Conservation (phyloP, 2,888 invertebrate genomes). For the Arge pagana region DNA sequence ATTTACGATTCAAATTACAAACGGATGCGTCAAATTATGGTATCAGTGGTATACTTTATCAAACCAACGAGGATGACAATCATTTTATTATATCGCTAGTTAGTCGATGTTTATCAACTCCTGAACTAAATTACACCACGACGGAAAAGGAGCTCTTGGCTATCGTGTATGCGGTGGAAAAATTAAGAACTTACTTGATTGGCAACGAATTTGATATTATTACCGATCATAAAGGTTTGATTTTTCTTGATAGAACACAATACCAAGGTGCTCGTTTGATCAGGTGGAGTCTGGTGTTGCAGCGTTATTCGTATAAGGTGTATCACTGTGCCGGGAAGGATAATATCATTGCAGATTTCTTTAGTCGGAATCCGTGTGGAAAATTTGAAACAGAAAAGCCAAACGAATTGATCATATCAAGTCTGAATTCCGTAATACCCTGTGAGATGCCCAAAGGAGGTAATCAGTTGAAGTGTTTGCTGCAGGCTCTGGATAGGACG, state of each 20-base stretch:
- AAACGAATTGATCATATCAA: slow-evolving; percentile 13
- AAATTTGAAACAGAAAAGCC: slow-evolving; percentile 19
- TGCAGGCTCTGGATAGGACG: no score
- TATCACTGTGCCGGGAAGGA: slow-evolving; percentile 26
- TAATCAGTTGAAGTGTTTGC: no score
- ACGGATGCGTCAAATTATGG: slow-evolving; percentile 30
- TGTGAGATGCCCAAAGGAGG: no score
- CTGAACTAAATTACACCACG: slow-evolving; percentile 33
- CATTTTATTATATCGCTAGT: slow-evolving; percentile 30
- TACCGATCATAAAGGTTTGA: slow-evolving; percentile 23
- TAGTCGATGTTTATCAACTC: slow-evolving; percentile 30
- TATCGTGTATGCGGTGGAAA: slow-evolving; percentile 20
- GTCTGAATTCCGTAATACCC: no score
- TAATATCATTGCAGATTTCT: slow-evolving; percentile 28
- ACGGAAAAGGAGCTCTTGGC: slow-evolving; percentile 34
- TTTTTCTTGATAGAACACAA: slow-evolving; percentile 18
- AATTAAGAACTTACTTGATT: slow-evolving; percentile 19
- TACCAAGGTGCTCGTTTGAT: slow-evolving; percentile 23
- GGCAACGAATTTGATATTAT: slow-evolving; percentile 20
- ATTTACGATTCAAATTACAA: slow-evolving; percentile 27
- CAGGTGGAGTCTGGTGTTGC: slow-evolving; percentile 27
- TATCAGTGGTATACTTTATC: slow-evolving; percentile 32
- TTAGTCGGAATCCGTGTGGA: slow-evolving; percentile 25
- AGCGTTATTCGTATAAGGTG: slow-evolving; percentile 21
- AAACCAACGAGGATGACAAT: slow-evolving; percentile 15